Conservation (phyloP, 2,113 vertebrate genomes). For the Entomyzon cyanotis region DNA sequence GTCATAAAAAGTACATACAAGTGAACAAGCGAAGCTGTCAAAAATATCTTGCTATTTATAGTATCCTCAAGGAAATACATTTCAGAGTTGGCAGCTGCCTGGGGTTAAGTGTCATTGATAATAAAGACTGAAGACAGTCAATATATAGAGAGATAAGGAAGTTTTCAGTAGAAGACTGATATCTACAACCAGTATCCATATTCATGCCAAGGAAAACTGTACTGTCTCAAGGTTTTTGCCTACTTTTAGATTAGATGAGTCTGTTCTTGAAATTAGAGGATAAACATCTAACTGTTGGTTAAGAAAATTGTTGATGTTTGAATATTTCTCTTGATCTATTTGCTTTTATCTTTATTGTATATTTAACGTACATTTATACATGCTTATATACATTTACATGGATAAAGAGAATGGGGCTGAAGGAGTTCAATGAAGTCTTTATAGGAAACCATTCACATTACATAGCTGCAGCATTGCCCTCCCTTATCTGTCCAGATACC, state of each 20-base stretch:
- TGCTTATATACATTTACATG: not conserved
- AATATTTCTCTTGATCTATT: not conserved
- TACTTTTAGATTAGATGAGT: not conserved
- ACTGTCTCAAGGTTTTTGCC: not conserved
- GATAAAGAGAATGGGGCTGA: not conserved
- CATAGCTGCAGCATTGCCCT: accelerated
- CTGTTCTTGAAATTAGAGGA: not conserved
- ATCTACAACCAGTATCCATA: not conserved
- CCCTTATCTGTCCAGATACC: not conserved
- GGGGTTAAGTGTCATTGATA: not conserved
- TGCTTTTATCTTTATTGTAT: not conserved
- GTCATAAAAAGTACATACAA: not conserved
- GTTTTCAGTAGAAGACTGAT: not conserved
- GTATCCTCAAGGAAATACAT: not conserved
- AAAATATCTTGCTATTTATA: not conserved
- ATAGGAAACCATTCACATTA: not conserved
- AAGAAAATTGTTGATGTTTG: not conserved
- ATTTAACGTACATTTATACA: not conserved
- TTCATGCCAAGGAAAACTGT: not conserved
- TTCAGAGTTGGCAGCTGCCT: not conserved
- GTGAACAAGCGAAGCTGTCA: not conserved
- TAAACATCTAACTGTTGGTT: not conserved
- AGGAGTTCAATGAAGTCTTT: not conserved
- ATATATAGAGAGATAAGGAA: not conserved
- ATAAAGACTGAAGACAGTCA: not conserved